phyloP scores from a whole-genome alignment of 2,113 vertebrate species.

The Panthera leo region DNA sequence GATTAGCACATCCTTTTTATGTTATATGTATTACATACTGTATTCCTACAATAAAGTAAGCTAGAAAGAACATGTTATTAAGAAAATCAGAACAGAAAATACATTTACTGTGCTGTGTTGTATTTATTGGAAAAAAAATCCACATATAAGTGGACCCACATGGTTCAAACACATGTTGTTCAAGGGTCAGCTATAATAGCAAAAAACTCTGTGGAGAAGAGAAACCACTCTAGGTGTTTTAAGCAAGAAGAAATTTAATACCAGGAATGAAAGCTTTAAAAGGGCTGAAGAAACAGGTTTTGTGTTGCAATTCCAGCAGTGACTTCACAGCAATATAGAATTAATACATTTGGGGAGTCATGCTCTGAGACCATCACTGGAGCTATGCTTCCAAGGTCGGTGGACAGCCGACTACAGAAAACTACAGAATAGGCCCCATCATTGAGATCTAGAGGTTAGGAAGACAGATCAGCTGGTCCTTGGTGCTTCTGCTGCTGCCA shows the following conservation, averaged over 20 bases:
- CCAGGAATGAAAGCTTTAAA: not conserved
- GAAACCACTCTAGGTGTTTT: constrained; percentile 45
- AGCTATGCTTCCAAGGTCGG: not conserved
- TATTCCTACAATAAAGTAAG: not conserved
- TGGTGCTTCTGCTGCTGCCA: constrained; percentile 21
- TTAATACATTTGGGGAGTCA: not conserved
- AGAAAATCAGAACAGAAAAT: not conserved
- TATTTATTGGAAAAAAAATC: not conserved
- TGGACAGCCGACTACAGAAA: not conserved
- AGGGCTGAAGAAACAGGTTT: not conserved
- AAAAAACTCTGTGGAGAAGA: constrained; percentile 24
- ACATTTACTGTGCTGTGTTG: not conserved
- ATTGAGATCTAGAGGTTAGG: not conserved
- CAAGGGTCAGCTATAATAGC: not conserved
- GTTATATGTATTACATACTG: not conserved
- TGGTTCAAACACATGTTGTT: not conserved
- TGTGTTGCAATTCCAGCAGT: not conserved
- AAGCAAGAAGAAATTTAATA: not conserved
- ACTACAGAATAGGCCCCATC: not conserved
- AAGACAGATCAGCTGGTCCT: not conserved
- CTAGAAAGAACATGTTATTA: not conserved
- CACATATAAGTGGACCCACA: not conserved
- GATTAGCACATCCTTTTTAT: not conserved
- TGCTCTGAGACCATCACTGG: not conserved
- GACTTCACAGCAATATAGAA: not conserved